Percentiles rank a stretch among this genome's conserved stretches.
These are phyloP conservation scores for Nixonia krombeini DNA, from an alignment of 1,140 invertebrate species.

Conservation along the genomic window DNA sequence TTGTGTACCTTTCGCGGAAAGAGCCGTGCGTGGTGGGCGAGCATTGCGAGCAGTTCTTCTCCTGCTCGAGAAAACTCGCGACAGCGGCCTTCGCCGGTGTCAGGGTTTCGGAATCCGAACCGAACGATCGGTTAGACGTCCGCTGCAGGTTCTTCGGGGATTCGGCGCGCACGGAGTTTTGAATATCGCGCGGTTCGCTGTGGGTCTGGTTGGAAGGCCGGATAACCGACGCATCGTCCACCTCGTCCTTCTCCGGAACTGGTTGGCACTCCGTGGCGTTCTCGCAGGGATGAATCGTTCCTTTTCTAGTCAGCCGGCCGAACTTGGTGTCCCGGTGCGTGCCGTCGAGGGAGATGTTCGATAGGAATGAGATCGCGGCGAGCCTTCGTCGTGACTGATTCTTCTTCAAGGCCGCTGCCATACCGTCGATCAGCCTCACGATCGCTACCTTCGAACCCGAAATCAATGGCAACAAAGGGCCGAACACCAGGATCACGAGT, in stretches of 20 bases:
- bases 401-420: conserved; percentile 74
- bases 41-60: conserved; percentile 60
- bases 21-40: conserved; percentile 64
- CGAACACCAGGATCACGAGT: neutral
- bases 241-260: neutral
- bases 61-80: conserved; percentile 54
- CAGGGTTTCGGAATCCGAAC: conserved; percentile 78
- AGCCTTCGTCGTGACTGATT: conserved; percentile 80
- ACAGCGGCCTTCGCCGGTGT: conserved; percentile 68
- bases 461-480: neutral
- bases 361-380: conserved; percentile 91
- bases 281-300: conserved; percentile 55
- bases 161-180: too few relatives aligned
- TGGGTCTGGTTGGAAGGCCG: too few relatives aligned
- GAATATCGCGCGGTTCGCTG: too few relatives aligned
- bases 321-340: conserved; percentile 88
- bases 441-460: neutral
- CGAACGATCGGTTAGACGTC: conserved; percentile 69
- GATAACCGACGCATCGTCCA: too few relatives aligned
- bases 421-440: conserved; percentile 56
- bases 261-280: too few relatives aligned
- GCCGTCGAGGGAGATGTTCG: conserved; percentile 95
- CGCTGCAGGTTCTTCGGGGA: neutral
- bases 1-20: conserved; percentile 79
- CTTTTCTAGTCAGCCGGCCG: conserved; percentile 72